Base-by-base conservation (phyloP, 2,888 invertebrate genomes). In the Gerosis bhagava region DNA sequence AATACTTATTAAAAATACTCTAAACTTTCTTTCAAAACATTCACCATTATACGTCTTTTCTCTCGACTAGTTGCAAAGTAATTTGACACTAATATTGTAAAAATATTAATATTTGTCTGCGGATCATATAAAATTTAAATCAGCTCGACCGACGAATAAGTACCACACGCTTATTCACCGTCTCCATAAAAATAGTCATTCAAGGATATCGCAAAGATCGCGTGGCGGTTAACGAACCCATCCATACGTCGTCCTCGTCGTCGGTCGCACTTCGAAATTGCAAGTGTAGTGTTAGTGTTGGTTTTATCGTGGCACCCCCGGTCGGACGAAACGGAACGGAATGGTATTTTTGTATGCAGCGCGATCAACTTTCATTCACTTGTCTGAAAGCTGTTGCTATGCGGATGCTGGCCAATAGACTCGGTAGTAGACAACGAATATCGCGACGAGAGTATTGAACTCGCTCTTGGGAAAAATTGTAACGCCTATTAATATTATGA, bases 281-380 rank as follows among this genome's bases (percentile, higher is more conserved):
- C 43, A 43, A 41, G 40, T 48, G 41, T 42, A 35, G 25, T 12
- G 29, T 22, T 25, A 29, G 40, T 40, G 29, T 22, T 25, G 35
- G 40, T 40, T 32, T 43, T 24, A 67, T 43, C 21, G 44, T 29
- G 36, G 22, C 35, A 15, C 29, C 45, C 78, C 75, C 74, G 73
- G 71, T 69, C 58, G 62, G n/a, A n/a, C n/a, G n/a, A n/a, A n/a
- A n/a, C n/a, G n/a, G n/a, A n/a, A n/a, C n/a, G n/a, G 64, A 67
- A 66, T 73, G 72, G 70, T 71, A 75, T 80, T 77, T 80, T 74
- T 76, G n/a, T n/a, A n/a, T n/a, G 72, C 69, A 34, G 70, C 69
- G 68, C 67, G 77, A 79, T 81, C 80, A 84, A 88, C 87, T 88
- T 88, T 88, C 87, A 81, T 87, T 86, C 77, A 78, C 72, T n/a